Conservation (phyloP, 2,113 vertebrate species). For the Peromyscus californicus region DNA sequence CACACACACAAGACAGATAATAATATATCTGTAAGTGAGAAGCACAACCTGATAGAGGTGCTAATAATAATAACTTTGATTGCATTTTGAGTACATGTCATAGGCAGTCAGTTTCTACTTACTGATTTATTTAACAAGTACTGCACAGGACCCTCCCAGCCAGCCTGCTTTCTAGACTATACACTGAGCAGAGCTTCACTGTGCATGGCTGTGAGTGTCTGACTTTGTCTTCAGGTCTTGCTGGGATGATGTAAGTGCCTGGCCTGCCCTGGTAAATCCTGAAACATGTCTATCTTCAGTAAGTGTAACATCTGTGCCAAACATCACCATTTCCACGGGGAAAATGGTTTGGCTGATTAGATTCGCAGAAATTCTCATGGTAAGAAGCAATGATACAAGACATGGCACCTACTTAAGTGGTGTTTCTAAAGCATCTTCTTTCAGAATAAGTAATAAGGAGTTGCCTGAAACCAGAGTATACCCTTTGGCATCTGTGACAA, state of each 20-base stretch:
- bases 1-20: neutral
- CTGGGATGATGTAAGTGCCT: too few relatives aligned
- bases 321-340: neutral
- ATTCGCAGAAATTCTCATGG: neutral
- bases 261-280: neutral
- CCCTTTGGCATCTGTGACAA: neutral
- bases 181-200: neutral
- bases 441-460: conserved; percentile 30
- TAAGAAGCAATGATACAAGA: neutral
- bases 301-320: neutral
- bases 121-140: neutral
- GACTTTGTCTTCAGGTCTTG: neutral
- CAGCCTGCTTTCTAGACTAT: neutral
- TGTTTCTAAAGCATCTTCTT: conserved; percentile 14
- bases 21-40: too few relatives aligned
- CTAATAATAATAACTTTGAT: neutral
- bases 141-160: neutral
- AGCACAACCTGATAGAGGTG: neutral
- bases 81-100: neutral
- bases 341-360: neutral
- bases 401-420: neutral
- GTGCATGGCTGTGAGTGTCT: neutral
- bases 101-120: neutral
- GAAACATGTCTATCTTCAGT: neutral
- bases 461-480: neutral